A percentile compares a stretch with the other conserved stretches of the same genome.
phyloP scores from a whole-genome alignment of 2,797 vertebrate genomes.

The Salmo trutta region DNA sequence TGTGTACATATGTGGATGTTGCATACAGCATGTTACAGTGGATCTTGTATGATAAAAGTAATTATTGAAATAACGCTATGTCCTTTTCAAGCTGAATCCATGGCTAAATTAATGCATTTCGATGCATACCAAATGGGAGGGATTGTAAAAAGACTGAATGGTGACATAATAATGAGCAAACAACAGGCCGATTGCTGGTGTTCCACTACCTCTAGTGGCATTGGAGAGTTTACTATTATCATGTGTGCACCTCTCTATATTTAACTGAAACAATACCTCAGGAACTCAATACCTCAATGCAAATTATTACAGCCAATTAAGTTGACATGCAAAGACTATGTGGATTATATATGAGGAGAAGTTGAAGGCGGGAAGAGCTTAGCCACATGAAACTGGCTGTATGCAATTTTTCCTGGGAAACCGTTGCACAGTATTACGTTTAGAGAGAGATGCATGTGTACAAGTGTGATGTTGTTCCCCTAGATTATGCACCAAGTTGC shows the following conservation, averaged over 20 bases:
- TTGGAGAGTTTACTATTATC: background rate
- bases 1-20: conserved; percentile 39
- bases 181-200: background rate
- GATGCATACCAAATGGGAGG: conserved; percentile 8
- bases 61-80: conserved; percentile 17
- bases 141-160: background rate
- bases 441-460: too few species aligned
- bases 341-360: background rate
- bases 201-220: background rate
- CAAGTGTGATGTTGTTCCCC: too few species aligned
- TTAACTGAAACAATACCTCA: background rate
- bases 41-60: conserved; percentile 23
- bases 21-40: conserved; percentile 13
- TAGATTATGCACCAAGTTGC: too few species aligned
- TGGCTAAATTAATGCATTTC: conserved; percentile 22
- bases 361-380: background rate
- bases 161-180: background rate
- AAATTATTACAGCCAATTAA: background rate
- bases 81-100: conserved; percentile 2
- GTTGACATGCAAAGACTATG: background rate
- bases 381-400: background rate
- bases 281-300: background rate
- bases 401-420: too few species aligned
- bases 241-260: conserved; percentile 6
- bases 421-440: too few species aligned